Base-by-base conservation (phyloP, 2,113 vertebrate species). In the Plestiodon gilberti region DNA sequence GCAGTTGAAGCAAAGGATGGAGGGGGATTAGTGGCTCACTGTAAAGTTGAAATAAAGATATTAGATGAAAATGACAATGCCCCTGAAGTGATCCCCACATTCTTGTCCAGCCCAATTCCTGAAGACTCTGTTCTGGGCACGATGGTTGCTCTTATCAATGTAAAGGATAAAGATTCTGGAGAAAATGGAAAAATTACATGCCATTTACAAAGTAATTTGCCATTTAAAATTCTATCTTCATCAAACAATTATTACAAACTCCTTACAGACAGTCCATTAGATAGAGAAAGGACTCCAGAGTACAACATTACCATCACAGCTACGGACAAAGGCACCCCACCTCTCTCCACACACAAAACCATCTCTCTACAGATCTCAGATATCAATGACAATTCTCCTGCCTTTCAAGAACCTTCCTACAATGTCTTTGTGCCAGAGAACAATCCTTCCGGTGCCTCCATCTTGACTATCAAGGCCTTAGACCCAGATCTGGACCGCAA, bases 31-130 rank as follows among this genome's bases (percentile, higher is more conserved):
- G 90, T 88, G 5, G 85, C 94, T 6, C 89, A 95, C 1, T 95
- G 94, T 69, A 91, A 89, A 23, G 33, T 96, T 23, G 87, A 94
- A 33, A 84, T 96, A 2, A 87, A 94, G 67, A 81, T 97, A 33
- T 43, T 95, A 0, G 96, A 97, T 91, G 94, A 91, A 57, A 97
- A 97, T 4, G 96, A 97, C 33, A 96, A 97, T 78, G 86, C 87
- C 7, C 96, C 95, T 2, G 82, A 93, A 11, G 89, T 95, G 80
- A 92, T 59, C 2, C 20, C 94, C 33, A 76, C 88, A 43, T 94
- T 91, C 65, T 77, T 93, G 89, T 92, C 81, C 38, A 82, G 88
- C 57, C 61, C 86, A 30, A 75, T 91, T 81, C 83, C 78, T 67
- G 92, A 96, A 78, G 86, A 94, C 59, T 83, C 90, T 40, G 30